phyloP scores from a whole-genome alignment of 2,113 vertebrate species.

The Antidorcas marsupialis region DNA sequence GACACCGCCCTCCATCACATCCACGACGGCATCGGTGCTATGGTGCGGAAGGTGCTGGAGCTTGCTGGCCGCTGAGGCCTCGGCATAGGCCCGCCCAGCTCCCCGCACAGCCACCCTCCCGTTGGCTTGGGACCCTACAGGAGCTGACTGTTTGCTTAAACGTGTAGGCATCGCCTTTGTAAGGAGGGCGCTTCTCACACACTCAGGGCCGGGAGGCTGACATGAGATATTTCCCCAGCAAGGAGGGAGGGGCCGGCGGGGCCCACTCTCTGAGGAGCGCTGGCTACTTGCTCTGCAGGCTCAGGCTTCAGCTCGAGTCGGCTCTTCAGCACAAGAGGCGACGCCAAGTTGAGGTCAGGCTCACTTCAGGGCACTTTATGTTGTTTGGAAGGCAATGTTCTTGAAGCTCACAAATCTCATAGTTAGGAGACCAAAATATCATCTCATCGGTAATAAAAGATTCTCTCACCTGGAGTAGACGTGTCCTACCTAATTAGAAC shows the following conservation, averaged over 20 bases:
- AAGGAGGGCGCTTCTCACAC: background rate
- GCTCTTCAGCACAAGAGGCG: background rate
- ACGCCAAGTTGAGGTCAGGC: background rate
- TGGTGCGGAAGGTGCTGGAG: slow-evolving; percentile 86
- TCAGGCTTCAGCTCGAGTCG: fast-evolving
- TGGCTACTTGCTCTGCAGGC: background rate
- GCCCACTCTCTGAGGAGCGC: fast-evolving
- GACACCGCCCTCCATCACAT: slow-evolving; percentile 86
- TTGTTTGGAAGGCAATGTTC: background rate
- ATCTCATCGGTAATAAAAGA: fast-evolving
- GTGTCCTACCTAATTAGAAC: fast-evolving
- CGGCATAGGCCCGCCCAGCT: fast-evolving
- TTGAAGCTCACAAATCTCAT: background rate
- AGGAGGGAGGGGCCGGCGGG: background rate
- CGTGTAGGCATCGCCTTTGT: fast-evolving
- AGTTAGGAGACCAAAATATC: background rate
- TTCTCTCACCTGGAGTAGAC: fast-evolving
- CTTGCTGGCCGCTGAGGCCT: slow-evolving; percentile 80
- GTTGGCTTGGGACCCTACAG: fast-evolving
- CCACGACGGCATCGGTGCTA: slow-evolving; percentile 88
- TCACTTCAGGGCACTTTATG: background rate
- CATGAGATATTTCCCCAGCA: background rate
- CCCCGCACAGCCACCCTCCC: background rate
- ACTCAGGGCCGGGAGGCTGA: background rate
- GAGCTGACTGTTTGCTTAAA: background rate